A percentile compares a stretch with the other conserved stretches of the same genome.
phyloP scores from a whole-genome alignment of 2,888 invertebrate species.

The Myopa tessellatipennis region DNA sequence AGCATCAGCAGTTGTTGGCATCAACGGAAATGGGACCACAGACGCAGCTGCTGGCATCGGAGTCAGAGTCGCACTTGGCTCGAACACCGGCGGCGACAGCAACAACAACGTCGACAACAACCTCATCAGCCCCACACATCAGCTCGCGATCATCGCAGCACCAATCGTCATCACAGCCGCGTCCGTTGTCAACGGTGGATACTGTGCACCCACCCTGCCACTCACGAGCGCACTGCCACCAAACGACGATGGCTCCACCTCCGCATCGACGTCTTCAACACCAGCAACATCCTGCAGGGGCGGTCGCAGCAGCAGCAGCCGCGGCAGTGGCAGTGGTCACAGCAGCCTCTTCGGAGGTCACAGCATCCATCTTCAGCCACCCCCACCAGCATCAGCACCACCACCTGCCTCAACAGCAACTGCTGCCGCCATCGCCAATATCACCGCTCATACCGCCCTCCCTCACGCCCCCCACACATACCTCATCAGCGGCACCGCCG shows the following conservation, averaged over 20 bases:
- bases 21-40: conserved; percentile 48
- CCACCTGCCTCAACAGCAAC: conserved; percentile 51
- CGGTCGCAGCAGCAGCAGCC: conserved; percentile 47
- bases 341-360: conserved; percentile 11
- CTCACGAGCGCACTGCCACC: conserved; percentile 48
- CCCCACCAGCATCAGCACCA: conserved; percentile 43
- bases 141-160: conserved; percentile 60
- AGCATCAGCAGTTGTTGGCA: conserved; percentile 50
- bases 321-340: conserved; percentile 43
- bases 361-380: conserved; percentile 50
- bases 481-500: conserved; percentile 52
- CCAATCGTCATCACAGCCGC: conserved; percentile 51
- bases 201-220: conserved; percentile 47
- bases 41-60: conserved; percentile 49
- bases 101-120: conserved; percentile 37
- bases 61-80: conserved; percentile 40
- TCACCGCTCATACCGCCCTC: conserved; percentile 67
- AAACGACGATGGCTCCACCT: conserved; percentile 30
- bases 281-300: conserved; percentile 47
- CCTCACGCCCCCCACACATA: conserved; percentile 70
- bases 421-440: conserved; percentile 63
- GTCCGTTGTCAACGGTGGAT: conserved; percentile 32
- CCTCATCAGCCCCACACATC: conserved; percentile 43
- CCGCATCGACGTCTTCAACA: conserved; percentile 30
- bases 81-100: conserved; percentile 40